phyloP scores from a whole-genome alignment of 1,140 invertebrate species.

The Cataglyphis hispanica region DNA sequence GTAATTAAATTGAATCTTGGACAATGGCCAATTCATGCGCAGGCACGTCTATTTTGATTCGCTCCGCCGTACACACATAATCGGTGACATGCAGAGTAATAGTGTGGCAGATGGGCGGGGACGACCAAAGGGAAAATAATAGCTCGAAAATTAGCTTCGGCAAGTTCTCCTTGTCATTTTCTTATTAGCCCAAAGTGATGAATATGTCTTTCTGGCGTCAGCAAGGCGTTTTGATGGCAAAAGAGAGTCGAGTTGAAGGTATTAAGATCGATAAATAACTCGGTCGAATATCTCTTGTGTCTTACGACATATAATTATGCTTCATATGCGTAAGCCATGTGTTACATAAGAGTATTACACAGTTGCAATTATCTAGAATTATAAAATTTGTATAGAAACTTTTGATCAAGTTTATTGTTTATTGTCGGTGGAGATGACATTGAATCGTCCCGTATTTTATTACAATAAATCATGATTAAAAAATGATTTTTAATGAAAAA shows the following conservation, averaged over 20 bases:
- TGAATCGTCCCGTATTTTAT: neutral
- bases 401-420: neutral
- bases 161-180: constrained; percentile 19
- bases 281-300: neutral
- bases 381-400: constrained; percentile 13
- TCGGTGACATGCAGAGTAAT: neutral
- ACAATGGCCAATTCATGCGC: neutral
- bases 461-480: neutral
- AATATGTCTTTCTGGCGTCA: constrained; percentile 34
- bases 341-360: neutral
- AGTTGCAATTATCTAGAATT: neutral
- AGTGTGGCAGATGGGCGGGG: neutral
- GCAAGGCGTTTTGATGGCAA: constrained; percentile 25
- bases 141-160: constrained; percentile 38
- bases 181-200: constrained; percentile 13
- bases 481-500: neutral
- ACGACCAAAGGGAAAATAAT: constrained; percentile 1
- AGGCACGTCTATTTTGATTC: neutral
- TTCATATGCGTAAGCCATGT: neutral
- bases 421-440: neutral
- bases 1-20: constrained; percentile 18
- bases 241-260: neutral
- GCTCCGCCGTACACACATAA: neutral
- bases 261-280: constrained; percentile 26
- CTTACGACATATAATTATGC: neutral